A percentile compares a stretch with the other conserved stretches of the same genome.
Conservation (phyloP, 2,113 vertebrate species). For the Numida meleagris region DNA sequence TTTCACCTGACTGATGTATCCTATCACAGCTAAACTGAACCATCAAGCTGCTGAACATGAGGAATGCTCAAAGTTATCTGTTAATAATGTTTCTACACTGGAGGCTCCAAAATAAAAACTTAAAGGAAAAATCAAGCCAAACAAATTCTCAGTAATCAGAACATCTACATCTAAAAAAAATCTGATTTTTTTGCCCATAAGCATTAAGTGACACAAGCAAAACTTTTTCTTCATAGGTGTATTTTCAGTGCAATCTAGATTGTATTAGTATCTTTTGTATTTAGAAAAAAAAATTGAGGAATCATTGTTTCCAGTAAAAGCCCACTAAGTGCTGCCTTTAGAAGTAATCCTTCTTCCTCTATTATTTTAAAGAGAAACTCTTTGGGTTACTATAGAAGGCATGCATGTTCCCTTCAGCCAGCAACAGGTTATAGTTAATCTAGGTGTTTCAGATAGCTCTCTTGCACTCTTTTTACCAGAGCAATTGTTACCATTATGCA, state of each 20-base stretch:
- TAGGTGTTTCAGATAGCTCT: neutral
- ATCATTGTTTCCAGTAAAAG: neutral
- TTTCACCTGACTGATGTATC: neutral
- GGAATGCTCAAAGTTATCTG: neutral
- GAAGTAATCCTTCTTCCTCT: neutral
- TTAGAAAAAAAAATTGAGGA: neutral
- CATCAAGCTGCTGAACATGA: neutral
- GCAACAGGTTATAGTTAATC: neutral
- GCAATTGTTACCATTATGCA: neutral
- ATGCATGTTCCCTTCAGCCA: neutral
- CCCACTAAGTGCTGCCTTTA: neutral
- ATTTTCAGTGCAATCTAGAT: neutral
- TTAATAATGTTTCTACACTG: neutral
- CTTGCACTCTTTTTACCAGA: neutral
- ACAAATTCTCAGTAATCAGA: neutral
- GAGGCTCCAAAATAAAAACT: neutral
- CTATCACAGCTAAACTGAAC: neutral
- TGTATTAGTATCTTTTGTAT: neutral
- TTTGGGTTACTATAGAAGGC: neutral
- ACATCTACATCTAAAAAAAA: neutral
- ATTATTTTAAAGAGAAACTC: neutral
- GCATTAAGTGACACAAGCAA: neutral
- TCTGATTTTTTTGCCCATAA: neutral
- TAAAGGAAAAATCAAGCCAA: neutral
- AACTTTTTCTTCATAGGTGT: neutral